phyloP scores from a whole-genome alignment of 2,797 vertebrate genomes.

The Vespertilio murinus region DNA sequence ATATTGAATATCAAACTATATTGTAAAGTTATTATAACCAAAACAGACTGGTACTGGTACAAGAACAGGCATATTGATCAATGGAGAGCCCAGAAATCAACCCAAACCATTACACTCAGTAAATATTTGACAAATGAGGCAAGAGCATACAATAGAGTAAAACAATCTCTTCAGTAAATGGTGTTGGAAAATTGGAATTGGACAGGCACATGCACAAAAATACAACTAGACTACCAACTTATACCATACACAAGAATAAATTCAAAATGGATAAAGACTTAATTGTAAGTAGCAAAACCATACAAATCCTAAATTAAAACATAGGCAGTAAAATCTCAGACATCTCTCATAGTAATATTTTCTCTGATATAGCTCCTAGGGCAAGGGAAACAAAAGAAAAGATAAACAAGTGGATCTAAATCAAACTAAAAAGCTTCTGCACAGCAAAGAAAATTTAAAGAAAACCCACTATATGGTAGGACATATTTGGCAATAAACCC shows the following conservation, averaged over 20 bases:
- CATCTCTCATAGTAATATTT: neutral
- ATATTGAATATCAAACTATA: neutral
- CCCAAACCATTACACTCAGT: neutral
- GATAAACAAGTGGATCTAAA: neutral
- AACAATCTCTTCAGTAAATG: neutral
- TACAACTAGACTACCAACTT: neutral
- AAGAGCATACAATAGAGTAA: neutral
- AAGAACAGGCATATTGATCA: neutral
- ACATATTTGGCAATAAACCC: neutral
- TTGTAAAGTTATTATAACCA: neutral
- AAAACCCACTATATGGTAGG: neutral
- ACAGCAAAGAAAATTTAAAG: neutral
- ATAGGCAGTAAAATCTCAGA: neutral
- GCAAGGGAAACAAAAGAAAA: neutral
- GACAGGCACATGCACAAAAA: neutral
- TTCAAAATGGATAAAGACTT: neutral
- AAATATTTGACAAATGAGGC: neutral
- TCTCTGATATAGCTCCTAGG: neutral
- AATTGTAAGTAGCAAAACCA: neutral
- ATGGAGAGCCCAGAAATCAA: neutral
- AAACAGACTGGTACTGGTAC: neutral
- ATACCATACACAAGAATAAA: neutral
- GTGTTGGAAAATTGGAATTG: neutral
- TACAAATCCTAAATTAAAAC: neutral
- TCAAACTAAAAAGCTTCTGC: neutral